phyloP scores from a whole-genome alignment of 2,797 vertebrate genomes.

The Squalus acanthias region DNA sequence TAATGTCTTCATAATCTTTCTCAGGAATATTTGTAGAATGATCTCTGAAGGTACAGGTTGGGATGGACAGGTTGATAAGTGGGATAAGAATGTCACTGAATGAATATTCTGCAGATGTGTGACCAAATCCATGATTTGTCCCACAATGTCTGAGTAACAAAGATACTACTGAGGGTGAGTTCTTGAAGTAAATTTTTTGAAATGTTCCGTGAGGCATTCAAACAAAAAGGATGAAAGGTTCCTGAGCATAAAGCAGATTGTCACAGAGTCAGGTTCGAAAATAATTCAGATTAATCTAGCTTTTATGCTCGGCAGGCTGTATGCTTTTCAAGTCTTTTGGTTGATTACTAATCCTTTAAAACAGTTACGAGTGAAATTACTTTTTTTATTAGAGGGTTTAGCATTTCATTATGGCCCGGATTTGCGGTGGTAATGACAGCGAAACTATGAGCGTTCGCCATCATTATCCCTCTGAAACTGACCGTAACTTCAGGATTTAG shows the following conservation, averaged over 20 bases:
- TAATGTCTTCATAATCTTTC: background rate
- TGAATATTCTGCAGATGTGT: background rate
- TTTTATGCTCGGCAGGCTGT: background rate
- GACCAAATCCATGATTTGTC: background rate
- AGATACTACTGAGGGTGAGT: background rate
- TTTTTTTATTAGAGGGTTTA: background rate
- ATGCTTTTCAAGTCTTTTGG: background rate
- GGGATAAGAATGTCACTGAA: background rate
- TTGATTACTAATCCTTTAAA: background rate
- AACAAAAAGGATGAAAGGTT: background rate
- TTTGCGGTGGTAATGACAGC: too few relatives aligned
- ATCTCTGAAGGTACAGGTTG: background rate
- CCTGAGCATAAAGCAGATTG: background rate
- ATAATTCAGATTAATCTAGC: background rate
- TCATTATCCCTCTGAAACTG: too few relatives aligned
- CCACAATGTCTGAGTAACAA: background rate
- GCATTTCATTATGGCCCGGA: background rate
- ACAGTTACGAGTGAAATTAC: background rate
- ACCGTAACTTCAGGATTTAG: too few relatives aligned
- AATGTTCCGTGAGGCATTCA: background rate
- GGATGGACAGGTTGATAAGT: background rate
- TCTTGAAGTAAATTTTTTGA: background rate
- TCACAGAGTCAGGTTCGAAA: background rate
- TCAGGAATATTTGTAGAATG: background rate
- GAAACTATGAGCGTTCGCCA: too few relatives aligned